A percentile compares a stretch with the other conserved stretches of the same genome.
Conservation (phyloP, 2,797 vertebrate species). For the Todus mexicanus region DNA sequence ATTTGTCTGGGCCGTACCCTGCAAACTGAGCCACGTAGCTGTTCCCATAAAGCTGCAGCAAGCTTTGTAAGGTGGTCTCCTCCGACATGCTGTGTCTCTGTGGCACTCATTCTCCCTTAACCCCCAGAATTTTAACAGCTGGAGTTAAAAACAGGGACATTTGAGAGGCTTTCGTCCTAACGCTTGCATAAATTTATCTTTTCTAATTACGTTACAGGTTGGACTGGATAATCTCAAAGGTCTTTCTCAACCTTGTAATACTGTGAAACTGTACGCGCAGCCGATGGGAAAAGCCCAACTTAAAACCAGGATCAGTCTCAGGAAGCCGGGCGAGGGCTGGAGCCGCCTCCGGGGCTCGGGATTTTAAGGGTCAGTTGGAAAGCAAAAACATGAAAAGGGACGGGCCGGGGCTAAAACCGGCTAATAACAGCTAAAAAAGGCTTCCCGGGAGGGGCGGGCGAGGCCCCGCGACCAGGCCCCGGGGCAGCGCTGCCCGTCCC, state of each 20-base stretch:
- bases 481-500: too few relatives aligned
- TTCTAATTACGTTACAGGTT: neutral
- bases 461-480: too few relatives aligned
- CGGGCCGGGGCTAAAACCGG: too few relatives aligned
- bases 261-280: too few relatives aligned
- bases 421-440: too few relatives aligned
- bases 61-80: neutral
- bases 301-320: neutral
- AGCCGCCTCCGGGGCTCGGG: neutral
- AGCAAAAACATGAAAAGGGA: neutral
- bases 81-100: neutral
- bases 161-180: neutral
- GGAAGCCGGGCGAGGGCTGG: fast-evolving
- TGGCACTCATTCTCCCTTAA: neutral
- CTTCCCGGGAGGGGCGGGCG: too few relatives aligned
- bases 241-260: too few relatives aligned
- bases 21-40: neutral
- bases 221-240: too few relatives aligned
- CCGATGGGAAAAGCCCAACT: neutral
- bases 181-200: neutral
- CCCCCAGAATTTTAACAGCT: too few relatives aligned
- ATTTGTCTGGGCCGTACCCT: neutral
- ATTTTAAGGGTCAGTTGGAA: neutral
- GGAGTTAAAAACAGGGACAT: neutral
- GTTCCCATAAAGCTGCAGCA: neutral